Evolutionary conservation across 2,797 vertebrate genomes (phyloP).

Genomic region (Erpetoichthys calabaricus): DNA sequence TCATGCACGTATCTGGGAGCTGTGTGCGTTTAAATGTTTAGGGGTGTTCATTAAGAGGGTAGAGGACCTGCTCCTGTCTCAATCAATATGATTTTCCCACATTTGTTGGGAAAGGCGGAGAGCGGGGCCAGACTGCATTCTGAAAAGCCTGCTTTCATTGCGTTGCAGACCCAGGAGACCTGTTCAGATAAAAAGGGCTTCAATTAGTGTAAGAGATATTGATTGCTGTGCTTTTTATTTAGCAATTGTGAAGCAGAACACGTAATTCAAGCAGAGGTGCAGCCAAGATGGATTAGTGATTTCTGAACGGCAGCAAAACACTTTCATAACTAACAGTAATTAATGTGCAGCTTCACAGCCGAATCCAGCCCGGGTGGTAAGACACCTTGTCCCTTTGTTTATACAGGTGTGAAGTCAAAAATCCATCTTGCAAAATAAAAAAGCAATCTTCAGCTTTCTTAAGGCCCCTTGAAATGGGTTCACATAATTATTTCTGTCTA

Average conservation of each 20-base stretch:
- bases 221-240: constrained; percentile 58
- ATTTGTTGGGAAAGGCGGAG: constrained; percentile 20
- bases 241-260: constrained; percentile 40
- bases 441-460: no score
- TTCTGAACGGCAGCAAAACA: constrained; percentile 30
- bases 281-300: constrained; percentile 26
- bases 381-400: no score
- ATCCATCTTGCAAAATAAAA: no score
- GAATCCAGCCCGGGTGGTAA: no score
- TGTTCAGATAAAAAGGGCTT: constrained; percentile 54
- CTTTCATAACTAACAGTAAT: constrained; percentile 26
- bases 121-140: constrained; percentile 27
- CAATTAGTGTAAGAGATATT: constrained; percentile 57
- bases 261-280: constrained; percentile 38
- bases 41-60: no score
- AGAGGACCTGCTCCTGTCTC: no score
- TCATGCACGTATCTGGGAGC: no score
- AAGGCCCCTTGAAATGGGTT: no score
- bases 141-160: constrained; percentile 33
- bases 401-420: no score
- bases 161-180: constrained; percentile 32
- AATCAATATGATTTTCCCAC: no score
- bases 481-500: no score
- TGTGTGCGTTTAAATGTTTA: no score
- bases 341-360: constrained; percentile 17